phyloP scores from a whole-genome alignment of 1,140 invertebrate genomes.

The Drosophila melanica region DNA sequence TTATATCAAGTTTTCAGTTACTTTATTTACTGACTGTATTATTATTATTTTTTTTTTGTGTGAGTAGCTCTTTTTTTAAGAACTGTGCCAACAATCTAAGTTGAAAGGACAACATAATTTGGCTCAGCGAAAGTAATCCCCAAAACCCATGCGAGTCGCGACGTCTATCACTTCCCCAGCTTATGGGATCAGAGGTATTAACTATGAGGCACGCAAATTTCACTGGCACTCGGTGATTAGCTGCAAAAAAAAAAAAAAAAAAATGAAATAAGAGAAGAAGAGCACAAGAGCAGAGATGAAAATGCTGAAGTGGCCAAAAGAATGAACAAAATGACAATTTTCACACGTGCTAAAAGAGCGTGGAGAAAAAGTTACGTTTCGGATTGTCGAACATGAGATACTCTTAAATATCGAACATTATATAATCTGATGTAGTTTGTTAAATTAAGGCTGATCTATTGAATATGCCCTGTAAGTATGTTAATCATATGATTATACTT shows the following conservation, averaged over 20 bases:
- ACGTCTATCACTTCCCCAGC: constrained; percentile 13
- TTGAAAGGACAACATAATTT: constrained; percentile 11
- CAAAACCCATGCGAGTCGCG: constrained; percentile 11
- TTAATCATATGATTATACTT: no score
- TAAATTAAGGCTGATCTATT: no score
- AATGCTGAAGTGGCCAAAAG: constrained; percentile 8
- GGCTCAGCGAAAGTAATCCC: constrained; percentile 13
- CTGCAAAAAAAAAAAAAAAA: constrained; percentile 17
- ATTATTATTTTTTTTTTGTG: background rate
- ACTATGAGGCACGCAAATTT: constrained; percentile 28
- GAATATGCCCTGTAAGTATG: no score
- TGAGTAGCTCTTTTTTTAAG: background rate
- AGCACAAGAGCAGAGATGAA: background rate
- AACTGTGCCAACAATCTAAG: background rate
- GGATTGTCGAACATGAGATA: background rate
- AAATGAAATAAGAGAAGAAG: background rate
- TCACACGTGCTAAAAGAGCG: constrained; percentile 35
- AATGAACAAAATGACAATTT: constrained; percentile 48
- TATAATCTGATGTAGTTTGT: no score
- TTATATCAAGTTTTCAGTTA: background rate
- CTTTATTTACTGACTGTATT: background rate
- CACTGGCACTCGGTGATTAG: constrained; percentile 51
- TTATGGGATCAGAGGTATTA: constrained; percentile 51
- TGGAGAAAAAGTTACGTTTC: background rate
- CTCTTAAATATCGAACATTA: background rate